A percentile compares a stretch with the other conserved stretches of the same genome.
These are phyloP conservation scores for Podarcis cretensis DNA, from an alignment of 2,113 vertebrate species.

Conservation along the genomic window DNA sequence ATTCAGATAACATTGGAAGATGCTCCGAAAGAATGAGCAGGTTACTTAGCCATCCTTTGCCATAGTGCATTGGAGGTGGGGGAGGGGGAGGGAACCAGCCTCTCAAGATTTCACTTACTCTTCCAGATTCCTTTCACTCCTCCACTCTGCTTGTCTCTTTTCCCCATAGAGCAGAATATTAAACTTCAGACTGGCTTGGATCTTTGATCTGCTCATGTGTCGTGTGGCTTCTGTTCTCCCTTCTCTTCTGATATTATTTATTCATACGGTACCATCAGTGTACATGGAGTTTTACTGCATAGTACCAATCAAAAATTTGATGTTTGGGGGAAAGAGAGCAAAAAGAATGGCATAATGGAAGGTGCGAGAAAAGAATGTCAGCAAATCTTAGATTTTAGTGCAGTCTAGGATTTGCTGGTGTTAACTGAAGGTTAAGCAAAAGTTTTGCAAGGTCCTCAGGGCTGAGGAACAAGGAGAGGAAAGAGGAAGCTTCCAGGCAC, in stretches of 20 bases:
- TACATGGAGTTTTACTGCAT: neutral
- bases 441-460: neutral
- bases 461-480: neutral
- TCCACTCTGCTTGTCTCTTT: neutral
- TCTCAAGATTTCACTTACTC: neutral
- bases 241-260: conserved; percentile 12
- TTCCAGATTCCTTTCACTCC: neutral
- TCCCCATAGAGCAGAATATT: neutral
- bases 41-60: neutral
- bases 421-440: neutral
- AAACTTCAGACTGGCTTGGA: neutral
- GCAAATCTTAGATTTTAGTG: neutral
- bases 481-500: too few species aligned
- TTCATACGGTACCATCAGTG: neutral
- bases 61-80: neutral
- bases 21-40: neutral
- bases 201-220: neutral
- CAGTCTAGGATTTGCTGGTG: neutral
- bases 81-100: neutral
- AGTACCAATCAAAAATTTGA: neutral
- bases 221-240: neutral
- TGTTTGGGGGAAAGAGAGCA: neutral
- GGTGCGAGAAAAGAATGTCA: neutral
- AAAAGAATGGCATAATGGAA: neutral
- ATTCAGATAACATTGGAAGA: neutral